Evolutionary conservation across 2,113 vertebrate genomes (phyloP), one percentile per base, ranked within the genome.

Genomic region (Pseudorasbora parva): DNA sequence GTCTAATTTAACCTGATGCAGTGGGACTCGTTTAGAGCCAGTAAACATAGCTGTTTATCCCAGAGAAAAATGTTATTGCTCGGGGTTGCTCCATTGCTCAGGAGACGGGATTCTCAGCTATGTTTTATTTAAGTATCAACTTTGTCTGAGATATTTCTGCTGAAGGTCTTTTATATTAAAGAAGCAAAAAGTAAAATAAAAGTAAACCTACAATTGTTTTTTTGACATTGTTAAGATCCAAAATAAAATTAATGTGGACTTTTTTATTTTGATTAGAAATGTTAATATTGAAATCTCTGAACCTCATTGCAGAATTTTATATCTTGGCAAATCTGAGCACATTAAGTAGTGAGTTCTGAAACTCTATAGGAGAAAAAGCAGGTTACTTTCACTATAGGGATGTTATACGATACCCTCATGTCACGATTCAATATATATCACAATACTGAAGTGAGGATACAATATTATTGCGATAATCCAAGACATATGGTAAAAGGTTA

Each of bases 1-100:
- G 25, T 82, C 59, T 84, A 51, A 85, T 88, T 87, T 86, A 74
- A 76, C 80, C 85, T n/a, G 30, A 68, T 82, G 80, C 68, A 45
- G 25, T 62, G 69, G 72, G 82, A 85, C 43, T 73, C 11, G 33
- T 45, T 25, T 12, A 80, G n/a, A 27, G 11, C 30, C 45, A 49
- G 27, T 51, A 66, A 45, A 64, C 30, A 57, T 43, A 47, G 69
- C 17, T 57, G 19, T 82, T 71, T 56, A 54, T 69, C 41, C 59
- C 14, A 49, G 5, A 30, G 25, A 49, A 78, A 47, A 3, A 17
- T 25, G 1, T 5, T 56, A 11, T 79, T 79, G 23, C 59, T 64
- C 25, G 11, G 17, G 43, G 59, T 49, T 49, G n/a, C 37, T 8
- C 74, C 8, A 77, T 54, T 33, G 27, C 51, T 57, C 73, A 43